phyloP scores from a whole-genome alignment of 30 jellyfish, hydroid and myxozoan species.

The Catostylus mosaicus region DNA sequence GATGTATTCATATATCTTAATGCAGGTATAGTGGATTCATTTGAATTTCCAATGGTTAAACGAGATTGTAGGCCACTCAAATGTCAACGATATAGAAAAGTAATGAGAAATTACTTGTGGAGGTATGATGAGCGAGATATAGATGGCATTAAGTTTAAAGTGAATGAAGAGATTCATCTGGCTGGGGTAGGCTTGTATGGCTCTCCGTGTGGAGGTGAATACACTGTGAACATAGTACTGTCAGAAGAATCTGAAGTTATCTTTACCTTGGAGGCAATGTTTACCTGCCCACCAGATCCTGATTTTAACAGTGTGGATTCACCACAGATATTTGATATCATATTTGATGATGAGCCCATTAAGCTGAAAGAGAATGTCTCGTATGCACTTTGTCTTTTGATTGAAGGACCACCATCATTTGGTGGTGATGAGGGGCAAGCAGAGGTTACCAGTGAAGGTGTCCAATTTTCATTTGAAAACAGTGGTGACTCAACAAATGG shows the following conservation, averaged over 20 bases:
- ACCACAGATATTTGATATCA: conserved; percentile 83
- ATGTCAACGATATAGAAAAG: conserved; percentile 79
- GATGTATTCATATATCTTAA: conserved; percentile 79
- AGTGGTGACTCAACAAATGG: conserved; percentile 98
- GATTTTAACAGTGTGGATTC: conserved; percentile 69
- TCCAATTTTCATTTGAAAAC: conserved; percentile 87
- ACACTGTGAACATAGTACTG: conserved; percentile 60
- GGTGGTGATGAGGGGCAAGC: conserved; percentile 98
- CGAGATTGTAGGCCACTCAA: conserved; percentile 75
- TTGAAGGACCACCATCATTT: conserved; percentile 99
- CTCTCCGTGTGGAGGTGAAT: conserved; percentile 98
- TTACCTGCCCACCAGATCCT: conserved; percentile 99
- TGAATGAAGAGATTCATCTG: conserved; percentile 77
- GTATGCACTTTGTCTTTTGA: conserved; percentile 73
- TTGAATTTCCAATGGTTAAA: conserved; percentile 50
- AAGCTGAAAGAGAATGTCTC: conserved; percentile 68
- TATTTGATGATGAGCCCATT: conserved; percentile 91
- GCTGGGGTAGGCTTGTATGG: conserved; percentile 97
- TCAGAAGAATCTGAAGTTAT: conserved; percentile 71
- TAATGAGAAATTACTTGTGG: conserved; percentile 94
- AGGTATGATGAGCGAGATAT: conserved; percentile 93
- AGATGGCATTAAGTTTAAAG: conserved; percentile 92
- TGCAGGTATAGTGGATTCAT: conserved; percentile 72
- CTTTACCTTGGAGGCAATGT: conserved; percentile 53
- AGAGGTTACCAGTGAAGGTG: conserved; percentile 85